Evolutionary conservation across 2,113 vertebrate genomes (phyloP).

Genomic region (Lethenteron camtschaticum): DNA sequence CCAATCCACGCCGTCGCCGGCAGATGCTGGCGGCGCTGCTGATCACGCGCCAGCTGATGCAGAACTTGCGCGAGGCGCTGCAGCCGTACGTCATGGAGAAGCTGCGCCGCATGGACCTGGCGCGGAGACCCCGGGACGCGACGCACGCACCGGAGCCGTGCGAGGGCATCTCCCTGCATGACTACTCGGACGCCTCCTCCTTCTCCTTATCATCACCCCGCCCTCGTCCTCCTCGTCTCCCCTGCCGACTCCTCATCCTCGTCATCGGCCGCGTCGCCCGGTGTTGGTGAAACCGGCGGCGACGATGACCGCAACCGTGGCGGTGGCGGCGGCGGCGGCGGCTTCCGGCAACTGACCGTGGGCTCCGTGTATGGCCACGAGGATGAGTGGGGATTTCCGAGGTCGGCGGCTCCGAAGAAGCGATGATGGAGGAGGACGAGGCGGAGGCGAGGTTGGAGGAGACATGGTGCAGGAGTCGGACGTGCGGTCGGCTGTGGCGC

Average conservation of each 20-base stretch:
- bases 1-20: not conserved
- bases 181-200: slow-evolving; percentile 33
- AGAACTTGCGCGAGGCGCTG: slow-evolving; percentile 71
- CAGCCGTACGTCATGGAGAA: slow-evolving; percentile 72
- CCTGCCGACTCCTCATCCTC: no score
- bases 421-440: slow-evolving; percentile 14
- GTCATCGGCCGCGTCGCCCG: no score
- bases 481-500: slow-evolving; percentile 75
- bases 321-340: no score
- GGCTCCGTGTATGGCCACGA: slow-evolving; percentile 59
- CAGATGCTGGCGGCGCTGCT: slow-evolving; percentile 91
- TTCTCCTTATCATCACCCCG: slow-evolving; percentile 35
- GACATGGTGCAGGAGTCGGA: slow-evolving; percentile 30
- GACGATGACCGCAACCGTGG: no score
- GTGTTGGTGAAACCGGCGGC: no score
- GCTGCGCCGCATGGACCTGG: slow-evolving; percentile 52
- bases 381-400: slow-evolving; percentile 20
- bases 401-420: slow-evolving; percentile 30
- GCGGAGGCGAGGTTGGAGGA: slow-evolving; percentile 20
- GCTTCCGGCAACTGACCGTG: slow-evolving; percentile 26
- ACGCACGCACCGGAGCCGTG: no score
- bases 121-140: not conserved
- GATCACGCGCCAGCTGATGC: slow-evolving; percentile 81
- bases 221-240: no score
- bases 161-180: slow-evolving; percentile 12